Evolutionary conservation across 2,113 vertebrate genomes (phyloP).

Genomic region (Peromyscus polionotus): DNA sequence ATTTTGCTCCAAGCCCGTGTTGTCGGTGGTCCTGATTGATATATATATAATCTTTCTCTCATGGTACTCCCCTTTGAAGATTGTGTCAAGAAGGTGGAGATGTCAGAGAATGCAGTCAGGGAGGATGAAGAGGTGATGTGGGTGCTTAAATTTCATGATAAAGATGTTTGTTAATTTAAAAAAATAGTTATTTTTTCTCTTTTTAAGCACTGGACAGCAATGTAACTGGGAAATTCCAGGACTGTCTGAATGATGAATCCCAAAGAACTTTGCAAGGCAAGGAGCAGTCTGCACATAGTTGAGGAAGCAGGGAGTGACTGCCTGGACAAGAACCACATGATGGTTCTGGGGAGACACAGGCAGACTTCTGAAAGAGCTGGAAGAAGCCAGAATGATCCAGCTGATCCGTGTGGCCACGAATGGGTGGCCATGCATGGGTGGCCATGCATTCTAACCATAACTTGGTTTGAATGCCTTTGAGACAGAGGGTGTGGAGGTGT

Average conservation of each 20-base stretch:
- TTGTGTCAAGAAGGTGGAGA: not conserved
- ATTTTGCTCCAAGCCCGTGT: not conserved
- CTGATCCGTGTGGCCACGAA: not conserved
- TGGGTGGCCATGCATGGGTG: not conserved
- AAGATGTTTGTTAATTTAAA: not conserved
- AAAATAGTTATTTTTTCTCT: not conserved
- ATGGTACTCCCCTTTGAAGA: not conserved
- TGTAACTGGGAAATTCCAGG: not conserved
- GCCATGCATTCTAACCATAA: not conserved
- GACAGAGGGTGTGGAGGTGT: not conserved
- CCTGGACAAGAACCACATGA: not conserved
- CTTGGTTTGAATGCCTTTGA: not conserved
- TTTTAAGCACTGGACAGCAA: not conserved
- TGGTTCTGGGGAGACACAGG: not conserved
- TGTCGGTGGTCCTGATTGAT: not conserved
- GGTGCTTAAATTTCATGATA: not conserved
- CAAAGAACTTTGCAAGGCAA: not conserved
- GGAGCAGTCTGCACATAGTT: not conserved
- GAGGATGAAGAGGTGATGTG: not conserved
- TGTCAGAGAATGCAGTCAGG: not conserved
- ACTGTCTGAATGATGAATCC: slow-evolving; percentile 9
- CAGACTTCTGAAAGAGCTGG: not conserved
- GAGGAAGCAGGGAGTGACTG: not conserved
- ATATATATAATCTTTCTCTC: not conserved
- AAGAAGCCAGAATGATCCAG: not conserved